A percentile compares a stretch with the other conserved stretches of the same genome.
Conservation (phyloP, 2,113 vertebrate genomes). For the Suricata suricatta region DNA sequence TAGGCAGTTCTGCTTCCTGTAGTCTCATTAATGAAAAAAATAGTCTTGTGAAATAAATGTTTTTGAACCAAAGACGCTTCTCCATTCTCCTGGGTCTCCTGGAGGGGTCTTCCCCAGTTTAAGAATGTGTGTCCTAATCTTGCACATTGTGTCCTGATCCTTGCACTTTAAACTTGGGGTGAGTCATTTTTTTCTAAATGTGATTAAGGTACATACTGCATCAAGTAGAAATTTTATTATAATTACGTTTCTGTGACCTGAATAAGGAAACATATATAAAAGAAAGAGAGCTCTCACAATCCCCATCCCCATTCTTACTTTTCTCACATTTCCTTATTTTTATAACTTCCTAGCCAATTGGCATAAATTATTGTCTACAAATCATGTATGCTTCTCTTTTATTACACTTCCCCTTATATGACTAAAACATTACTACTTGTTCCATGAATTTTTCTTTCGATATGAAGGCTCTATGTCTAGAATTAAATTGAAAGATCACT, state of each 20-base stretch:
- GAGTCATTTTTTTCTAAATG: conserved; percentile 22
- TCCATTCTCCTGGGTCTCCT: not conserved
- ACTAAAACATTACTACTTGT: not conserved
- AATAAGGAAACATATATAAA: not conserved
- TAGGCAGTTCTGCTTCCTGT: not conserved
- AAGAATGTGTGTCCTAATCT: not conserved
- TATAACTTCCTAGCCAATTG: not conserved
- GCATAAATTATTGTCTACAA: not conserved
- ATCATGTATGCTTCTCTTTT: not conserved
- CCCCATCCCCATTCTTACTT: not conserved
- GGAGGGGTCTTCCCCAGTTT: not conserved
- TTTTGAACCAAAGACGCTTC: not conserved
- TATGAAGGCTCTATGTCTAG: not conserved
- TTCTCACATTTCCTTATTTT: not conserved
- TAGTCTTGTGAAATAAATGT: not conserved
- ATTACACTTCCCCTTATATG: not conserved
- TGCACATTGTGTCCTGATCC: not conserved
- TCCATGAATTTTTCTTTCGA: conserved; percentile 2
- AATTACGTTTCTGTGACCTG: not conserved
- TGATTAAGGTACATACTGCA: not conserved
- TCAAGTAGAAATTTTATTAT: conserved; percentile 18
- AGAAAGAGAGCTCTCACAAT: not conserved
- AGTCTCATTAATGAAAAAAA: not conserved
- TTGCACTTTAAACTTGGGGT: not conserved
- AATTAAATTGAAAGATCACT: not conserved